These are phyloP conservation scores for Romanogobio albipinnatus DNA, from an alignment of 2,113 vertebrate species.

Conservation along the genomic window DNA sequence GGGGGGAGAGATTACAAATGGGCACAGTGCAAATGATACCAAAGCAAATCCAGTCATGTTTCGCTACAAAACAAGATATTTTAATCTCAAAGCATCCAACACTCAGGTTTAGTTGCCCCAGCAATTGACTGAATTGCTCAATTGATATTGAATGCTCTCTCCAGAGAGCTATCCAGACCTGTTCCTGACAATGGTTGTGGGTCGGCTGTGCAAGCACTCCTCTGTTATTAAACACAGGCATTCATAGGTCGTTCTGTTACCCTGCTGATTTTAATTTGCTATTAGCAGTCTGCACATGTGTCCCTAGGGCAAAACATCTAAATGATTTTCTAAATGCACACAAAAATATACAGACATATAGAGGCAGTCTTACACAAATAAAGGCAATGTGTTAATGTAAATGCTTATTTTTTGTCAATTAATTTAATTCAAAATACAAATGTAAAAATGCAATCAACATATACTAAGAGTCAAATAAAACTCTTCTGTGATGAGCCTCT, in stretches of 20 bases:
- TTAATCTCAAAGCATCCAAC: constrained; percentile 36
- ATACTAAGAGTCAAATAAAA: not conserved
- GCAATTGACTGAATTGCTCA: constrained; percentile 58
- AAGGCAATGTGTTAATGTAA: not conserved
- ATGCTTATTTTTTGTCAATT: not conserved
- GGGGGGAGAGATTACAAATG: constrained; percentile 71
- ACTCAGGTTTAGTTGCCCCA: constrained; percentile 58
- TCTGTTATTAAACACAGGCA: constrained; percentile 32
- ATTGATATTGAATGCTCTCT: constrained; percentile 55
- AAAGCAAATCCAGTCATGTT: constrained; percentile 60
- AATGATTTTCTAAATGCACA: not conserved
- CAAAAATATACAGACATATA: not conserved
- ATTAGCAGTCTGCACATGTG: constrained; percentile 31
- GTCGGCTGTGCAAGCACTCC: constrained; percentile 12
- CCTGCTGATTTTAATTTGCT: constrained; percentile 52
- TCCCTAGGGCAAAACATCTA: constrained; percentile 29
- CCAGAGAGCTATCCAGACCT: constrained; percentile 46
- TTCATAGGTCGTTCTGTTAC: constrained; percentile 9
- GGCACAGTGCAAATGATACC: constrained; percentile 68
- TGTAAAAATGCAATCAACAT: not conserved
- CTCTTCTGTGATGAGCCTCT: not conserved
- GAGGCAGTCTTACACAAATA: not conserved
- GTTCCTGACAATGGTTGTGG: constrained; percentile 31
- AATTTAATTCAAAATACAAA: not conserved
- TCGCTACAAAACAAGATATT: constrained; percentile 49